These are phyloP conservation scores for Psittacara wagleri DNA, from an alignment of 2,113 vertebrate genomes.

Conservation along the genomic window DNA sequence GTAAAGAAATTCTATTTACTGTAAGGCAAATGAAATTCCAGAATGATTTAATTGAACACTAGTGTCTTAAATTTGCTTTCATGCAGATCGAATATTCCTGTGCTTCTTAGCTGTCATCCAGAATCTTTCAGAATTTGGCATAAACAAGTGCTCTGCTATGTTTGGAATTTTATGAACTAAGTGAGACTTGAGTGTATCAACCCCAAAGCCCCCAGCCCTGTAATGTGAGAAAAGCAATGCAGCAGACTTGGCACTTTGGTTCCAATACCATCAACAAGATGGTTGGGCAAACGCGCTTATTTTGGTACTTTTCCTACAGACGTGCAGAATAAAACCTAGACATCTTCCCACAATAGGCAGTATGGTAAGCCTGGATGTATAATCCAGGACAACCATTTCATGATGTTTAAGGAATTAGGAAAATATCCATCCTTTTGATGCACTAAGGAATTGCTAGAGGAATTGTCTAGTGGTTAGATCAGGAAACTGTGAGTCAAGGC, in stretches of 20 bases:
- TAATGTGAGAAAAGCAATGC: neutral
- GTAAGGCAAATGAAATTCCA: neutral
- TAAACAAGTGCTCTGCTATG: neutral
- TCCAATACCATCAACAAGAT: neutral
- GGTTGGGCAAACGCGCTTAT: neutral
- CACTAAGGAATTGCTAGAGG: neutral
- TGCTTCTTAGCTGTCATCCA: neutral
- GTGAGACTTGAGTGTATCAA: neutral
- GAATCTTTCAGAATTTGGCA: neutral
- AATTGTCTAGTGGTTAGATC: constrained; percentile 41
- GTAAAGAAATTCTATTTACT: neutral
- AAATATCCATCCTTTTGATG: constrained; percentile 26
- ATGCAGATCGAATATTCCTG: neutral
- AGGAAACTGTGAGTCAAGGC: constrained; percentile 55
- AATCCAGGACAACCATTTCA: neutral
- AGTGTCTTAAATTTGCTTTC: neutral
- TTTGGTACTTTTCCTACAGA: neutral
- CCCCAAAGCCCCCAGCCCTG: neutral
- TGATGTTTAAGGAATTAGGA: constrained; percentile 2
- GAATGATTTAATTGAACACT: neutral
- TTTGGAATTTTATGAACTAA: neutral
- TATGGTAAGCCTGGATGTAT: neutral
- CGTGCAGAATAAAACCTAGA: neutral
- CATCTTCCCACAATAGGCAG: neutral
- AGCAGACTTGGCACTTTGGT: neutral